Evolutionary conservation across 1,140 invertebrate genomes (phyloP).

Genomic region (Drosophila fuyamai): DNA sequence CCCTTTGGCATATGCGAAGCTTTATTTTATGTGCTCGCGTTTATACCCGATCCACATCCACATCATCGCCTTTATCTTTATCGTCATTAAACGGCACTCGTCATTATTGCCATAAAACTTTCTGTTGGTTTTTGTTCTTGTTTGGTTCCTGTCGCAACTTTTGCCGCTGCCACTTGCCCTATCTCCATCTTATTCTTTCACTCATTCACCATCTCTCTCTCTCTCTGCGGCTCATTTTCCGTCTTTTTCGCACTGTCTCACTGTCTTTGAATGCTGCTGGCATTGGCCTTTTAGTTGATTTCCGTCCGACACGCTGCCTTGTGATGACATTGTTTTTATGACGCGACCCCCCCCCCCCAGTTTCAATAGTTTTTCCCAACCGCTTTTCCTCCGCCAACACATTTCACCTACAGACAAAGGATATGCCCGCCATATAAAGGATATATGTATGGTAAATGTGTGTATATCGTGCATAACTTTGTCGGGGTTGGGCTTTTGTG

Average conservation of each 20-base stretch:
- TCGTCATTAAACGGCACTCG: slow-evolving; percentile 35
- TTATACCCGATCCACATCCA: background rate
- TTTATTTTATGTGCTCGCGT: slow-evolving; percentile 29
- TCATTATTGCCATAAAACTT: slow-evolving; percentile 43
- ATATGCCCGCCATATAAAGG: slow-evolving; percentile 10
- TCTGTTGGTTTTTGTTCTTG: slow-evolving; percentile 25
- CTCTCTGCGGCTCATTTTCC: background rate
- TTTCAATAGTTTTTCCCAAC: slow-evolving; percentile 3
- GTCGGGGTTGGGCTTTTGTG: slow-evolving; percentile 18
- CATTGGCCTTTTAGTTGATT: slow-evolving; percentile 77
- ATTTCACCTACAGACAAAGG: slow-evolving; percentile 29
- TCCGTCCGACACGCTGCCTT: slow-evolving; percentile 63
- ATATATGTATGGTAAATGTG: background rate
- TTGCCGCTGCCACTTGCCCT: slow-evolving; percentile 26
- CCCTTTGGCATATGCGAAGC: slow-evolving; percentile 62
- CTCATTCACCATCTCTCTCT: slow-evolving; percentile 5
- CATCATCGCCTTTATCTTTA: slow-evolving; percentile 21
- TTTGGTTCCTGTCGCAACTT: slow-evolving; percentile 33
- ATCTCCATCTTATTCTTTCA: slow-evolving; percentile 3
- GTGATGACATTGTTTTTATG: slow-evolving; percentile 74
- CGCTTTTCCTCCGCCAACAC: slow-evolving; percentile 11
- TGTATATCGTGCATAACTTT: slow-evolving; percentile 18
- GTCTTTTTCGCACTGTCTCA: slow-evolving; percentile 4
- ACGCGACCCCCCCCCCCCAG: slow-evolving; percentile 31
- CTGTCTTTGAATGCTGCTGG: slow-evolving; percentile 14